These are phyloP conservation scores for Hemaris fuciformis DNA, from an alignment of 2,888 invertebrate species.

Conservation along the genomic window DNA sequence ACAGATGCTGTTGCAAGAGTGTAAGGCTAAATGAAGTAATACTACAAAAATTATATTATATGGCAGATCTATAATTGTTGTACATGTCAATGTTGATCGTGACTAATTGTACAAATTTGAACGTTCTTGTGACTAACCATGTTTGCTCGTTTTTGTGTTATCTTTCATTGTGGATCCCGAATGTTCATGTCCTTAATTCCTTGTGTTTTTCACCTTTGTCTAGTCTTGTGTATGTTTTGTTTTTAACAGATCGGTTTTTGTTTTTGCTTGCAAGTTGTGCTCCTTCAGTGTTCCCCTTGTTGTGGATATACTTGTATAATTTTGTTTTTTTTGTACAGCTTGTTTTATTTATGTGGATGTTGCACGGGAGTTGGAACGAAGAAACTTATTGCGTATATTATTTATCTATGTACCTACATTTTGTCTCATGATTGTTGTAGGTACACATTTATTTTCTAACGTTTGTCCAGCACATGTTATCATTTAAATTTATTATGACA, in stretches of 20 bases:
- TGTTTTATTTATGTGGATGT: neutral
- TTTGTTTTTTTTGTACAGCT: neutral
- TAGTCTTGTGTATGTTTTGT: neutral
- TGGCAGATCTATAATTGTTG: neutral
- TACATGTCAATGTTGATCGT: neutral
- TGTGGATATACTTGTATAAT: neutral
- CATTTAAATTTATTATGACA: no score
- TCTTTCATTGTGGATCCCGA: neutral
- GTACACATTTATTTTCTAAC: neutral
- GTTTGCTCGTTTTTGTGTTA: neutral
- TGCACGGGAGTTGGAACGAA: neutral
- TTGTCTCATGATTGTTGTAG: neutral
- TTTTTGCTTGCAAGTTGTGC: neutral
- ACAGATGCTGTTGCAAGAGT: no score
- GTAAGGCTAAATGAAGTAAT: no score
- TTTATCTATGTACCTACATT: neutral
- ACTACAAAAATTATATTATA: no score
- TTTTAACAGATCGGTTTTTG: neutral
- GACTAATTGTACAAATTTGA: slow-evolving; percentile 7
- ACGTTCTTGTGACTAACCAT: slow-evolving; percentile 4
- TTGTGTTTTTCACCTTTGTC: neutral
- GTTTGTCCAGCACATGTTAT: no score
- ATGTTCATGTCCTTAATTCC: neutral
- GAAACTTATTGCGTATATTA: neutral
- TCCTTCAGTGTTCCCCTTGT: neutral